Base-by-base conservation (phyloP, 2,113 vertebrate species). In the Corythoichthys intestinalis region DNA sequence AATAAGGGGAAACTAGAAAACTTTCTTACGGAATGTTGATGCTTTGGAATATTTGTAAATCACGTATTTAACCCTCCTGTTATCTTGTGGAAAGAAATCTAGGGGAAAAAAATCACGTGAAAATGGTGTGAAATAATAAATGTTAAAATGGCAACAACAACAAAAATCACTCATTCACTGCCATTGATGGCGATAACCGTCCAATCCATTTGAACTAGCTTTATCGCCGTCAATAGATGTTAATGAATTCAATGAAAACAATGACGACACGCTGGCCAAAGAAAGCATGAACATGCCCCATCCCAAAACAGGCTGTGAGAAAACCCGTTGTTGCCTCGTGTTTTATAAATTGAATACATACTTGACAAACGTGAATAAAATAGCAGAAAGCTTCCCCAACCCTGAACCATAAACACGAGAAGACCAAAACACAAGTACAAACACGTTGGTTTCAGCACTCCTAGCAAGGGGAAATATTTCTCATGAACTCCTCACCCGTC, bases 211-310 rank as follows among this genome's bases (percentile, higher is more conserved):
- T 44, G 41, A 44, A 44, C 41, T 44, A 8, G 6, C 41, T 1
- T 6, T 44, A 44, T 44, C 41, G 6, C 41, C 41, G 6, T 44
- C 9, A 8, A 44, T 8, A 4, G 2, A 5, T 7, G 41, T 4
- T 5, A 4, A 44, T 8, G 6, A 44, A 8, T 44, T 44, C 4
- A 44, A 44, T 44, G 41, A 44, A 44, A 41, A 44, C 6, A 83
- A 77, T 48, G 68, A 80, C 58, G 72, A 74, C 83, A 84, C 75
- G 87, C 86, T 88, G 86, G 79, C 86, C 82, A 87, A 91, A 89
- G 84, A 90, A 87, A 85, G 88, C 89, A 90, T 89, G 87, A 87
- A 90, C 78, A 85, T 74, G 72, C 72, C 74, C 49, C 86, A 86
- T 76, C 76, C 87, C 80, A 86, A 47, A 13, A 63, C 39, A 6